Conservation (phyloP, 2,797 vertebrate species). For the Acipenser ruthenus region DNA sequence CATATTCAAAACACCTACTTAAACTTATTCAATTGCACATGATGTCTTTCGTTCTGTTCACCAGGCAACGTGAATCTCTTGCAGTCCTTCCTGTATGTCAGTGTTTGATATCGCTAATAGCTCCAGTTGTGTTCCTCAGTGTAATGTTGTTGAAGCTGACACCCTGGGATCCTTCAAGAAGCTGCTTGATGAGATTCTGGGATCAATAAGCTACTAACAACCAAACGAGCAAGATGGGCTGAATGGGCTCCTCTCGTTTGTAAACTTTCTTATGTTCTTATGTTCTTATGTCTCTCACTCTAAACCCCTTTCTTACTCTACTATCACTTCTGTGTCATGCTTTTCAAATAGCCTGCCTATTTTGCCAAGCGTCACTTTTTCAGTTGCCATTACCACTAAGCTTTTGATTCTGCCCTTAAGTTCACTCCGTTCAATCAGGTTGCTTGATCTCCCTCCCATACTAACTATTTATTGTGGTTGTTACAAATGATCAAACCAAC, state of each 20-base stretch:
- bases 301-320: too few species aligned
- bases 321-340: too few species aligned
- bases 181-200: background rate
- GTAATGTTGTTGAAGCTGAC: background rate
- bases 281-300: too few species aligned
- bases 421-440: constrained; percentile 17
- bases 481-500: constrained; percentile 1
- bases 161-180: too few species aligned
- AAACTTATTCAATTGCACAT: background rate
- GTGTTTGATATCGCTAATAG: background rate
- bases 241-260: too few species aligned
- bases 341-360: too few species aligned
- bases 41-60: background rate
- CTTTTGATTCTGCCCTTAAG: too few species aligned
- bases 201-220: background rate
- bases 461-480: constrained; percentile 2
- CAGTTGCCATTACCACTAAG: too few species aligned
- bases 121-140: background rate
- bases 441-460: constrained; percentile 13
- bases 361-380: too few species aligned
- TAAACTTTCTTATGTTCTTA: too few species aligned
- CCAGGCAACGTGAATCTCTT: background rate
- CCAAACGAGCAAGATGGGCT: background rate
- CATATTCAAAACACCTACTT: background rate
- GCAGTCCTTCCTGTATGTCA: too few species aligned